phyloP scores from a whole-genome alignment of 2,888 invertebrate species.

The Shargacucullia verbasci region DNA sequence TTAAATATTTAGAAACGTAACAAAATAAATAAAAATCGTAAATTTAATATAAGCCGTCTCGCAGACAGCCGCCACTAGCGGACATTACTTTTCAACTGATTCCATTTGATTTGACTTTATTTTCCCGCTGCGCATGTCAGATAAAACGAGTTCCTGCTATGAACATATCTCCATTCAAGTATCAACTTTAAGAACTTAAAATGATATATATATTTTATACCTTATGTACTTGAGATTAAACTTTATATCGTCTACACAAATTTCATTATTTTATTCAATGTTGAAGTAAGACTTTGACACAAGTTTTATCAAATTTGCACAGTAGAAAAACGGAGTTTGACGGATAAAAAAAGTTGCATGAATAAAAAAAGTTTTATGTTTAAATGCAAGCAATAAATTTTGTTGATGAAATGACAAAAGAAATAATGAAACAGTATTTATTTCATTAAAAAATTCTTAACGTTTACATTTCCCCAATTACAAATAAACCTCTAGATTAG shows the following conservation, averaged over 20 bases:
- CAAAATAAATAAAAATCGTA: conserved; percentile 85
- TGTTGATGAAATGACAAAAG: no score
- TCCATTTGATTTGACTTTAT: conserved; percentile 63
- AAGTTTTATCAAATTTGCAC: conserved; percentile 13
- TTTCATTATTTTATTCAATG: conserved; percentile 1
- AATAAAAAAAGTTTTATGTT: no score
- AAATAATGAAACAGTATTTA: no score
- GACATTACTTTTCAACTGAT: conserved; percentile 82
- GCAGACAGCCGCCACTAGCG: conserved; percentile 70
- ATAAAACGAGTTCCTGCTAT: conserved; percentile 27
- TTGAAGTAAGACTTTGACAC: background rate
- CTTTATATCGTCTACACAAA: conserved; percentile 3
- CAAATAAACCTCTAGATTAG: no score
- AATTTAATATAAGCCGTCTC: conserved; percentile 68
- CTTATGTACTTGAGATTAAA: background rate
- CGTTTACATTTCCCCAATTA: no score
- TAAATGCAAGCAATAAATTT: no score
- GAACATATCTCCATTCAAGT: conserved; percentile 13
- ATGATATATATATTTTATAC: background rate
- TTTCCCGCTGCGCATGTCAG: conserved; percentile 60
- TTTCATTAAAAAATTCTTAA: no score
- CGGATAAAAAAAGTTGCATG: conserved; percentile 21
- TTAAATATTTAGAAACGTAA: conserved; percentile 76
- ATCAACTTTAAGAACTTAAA: conserved; percentile 6
- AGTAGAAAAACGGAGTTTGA: conserved; percentile 18